Evolutionary conservation across 2,797 vertebrate species (phyloP).

Genomic region (Myotis pilosus): DNA sequence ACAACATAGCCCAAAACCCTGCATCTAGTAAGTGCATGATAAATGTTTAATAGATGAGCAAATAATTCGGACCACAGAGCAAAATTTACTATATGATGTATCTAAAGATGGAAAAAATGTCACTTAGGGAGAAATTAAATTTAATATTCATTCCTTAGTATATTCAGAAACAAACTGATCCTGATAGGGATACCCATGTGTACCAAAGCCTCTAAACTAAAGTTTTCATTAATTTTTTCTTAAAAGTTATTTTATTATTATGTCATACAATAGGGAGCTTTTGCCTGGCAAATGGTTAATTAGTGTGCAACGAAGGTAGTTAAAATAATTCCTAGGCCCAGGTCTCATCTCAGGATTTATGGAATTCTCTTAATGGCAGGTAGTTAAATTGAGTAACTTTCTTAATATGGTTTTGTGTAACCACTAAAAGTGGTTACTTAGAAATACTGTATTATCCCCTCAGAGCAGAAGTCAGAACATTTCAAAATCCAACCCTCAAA

Average conservation of each 20-base stretch:
- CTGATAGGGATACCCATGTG: not conserved
- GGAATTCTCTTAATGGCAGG: constrained; percentile 32
- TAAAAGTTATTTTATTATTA: constrained; percentile 42
- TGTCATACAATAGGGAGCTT: constrained; percentile 9
- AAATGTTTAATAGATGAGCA: constrained; percentile 2
- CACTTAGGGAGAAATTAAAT: constrained; percentile 37
- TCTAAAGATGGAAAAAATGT: not conserved
- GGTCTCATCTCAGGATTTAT: constrained; percentile 50
- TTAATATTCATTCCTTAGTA: constrained; percentile 12
- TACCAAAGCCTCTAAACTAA: constrained; percentile 34
- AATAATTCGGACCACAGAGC: not conserved
- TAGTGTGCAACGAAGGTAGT: not conserved
- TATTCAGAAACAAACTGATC: constrained; percentile 10
- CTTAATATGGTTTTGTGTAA: constrained; percentile 30
- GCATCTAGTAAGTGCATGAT: not conserved
- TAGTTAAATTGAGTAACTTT: constrained; percentile 51
- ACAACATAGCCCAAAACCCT: not conserved
- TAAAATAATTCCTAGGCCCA: constrained; percentile 34
- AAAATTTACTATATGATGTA: constrained; percentile 19
- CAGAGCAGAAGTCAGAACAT: not conserved
- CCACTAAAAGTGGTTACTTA: constrained; percentile 36
- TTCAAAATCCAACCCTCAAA: not conserved
- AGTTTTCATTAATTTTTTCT: constrained; percentile 45
- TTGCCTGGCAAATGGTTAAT: constrained; percentile 33
- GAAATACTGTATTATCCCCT: constrained; percentile 18